phyloP scores from a whole-genome alignment of 2,888 invertebrate species.

The Ophion ellenae region DNA sequence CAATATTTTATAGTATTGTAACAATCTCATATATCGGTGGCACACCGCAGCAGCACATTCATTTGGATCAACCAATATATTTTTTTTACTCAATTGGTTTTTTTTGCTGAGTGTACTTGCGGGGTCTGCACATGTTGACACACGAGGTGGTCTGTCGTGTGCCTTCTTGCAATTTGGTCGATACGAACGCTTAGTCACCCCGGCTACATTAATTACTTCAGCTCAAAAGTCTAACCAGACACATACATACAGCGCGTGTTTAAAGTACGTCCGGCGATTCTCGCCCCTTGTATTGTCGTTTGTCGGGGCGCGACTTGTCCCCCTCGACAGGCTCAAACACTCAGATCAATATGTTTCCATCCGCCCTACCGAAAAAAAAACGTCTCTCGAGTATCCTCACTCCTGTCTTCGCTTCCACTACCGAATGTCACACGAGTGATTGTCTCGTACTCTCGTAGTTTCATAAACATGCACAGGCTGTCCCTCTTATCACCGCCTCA shows the following conservation, averaged over 20 bases:
- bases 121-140: slow-evolving; percentile 5
- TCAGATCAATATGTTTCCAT: slow-evolving; percentile 65
- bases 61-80: too few relatives aligned
- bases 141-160: slow-evolving; percentile 13
- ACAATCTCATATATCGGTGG: too few relatives aligned
- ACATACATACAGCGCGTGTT: too few relatives aligned
- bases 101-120: too few relatives aligned
- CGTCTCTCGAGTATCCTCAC: background rate
- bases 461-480: too few relatives aligned
- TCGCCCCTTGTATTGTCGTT: slow-evolving; percentile 28
- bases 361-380: background rate
- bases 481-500: too few relatives aligned
- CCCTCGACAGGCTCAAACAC: slow-evolving; percentile 42
- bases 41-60: too few relatives aligned
- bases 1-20: too few relatives aligned
- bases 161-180: slow-evolving; percentile 44
- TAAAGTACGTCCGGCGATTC: slow-evolving; percentile 39
- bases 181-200: slow-evolving; percentile 71
- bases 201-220: slow-evolving; percentile 70
- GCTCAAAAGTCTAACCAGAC: slow-evolving; percentile 54
- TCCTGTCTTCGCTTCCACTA: background rate
- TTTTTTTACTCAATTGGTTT: too few relatives aligned
- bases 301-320: slow-evolving; percentile 54
- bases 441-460: too few relatives aligned
- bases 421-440: too few relatives aligned